Evolutionary conservation across 1,140 invertebrate genomes (phyloP), one percentile per base, ranked within the genome.

Genomic region (Centruroides sculpturatus): DNA sequence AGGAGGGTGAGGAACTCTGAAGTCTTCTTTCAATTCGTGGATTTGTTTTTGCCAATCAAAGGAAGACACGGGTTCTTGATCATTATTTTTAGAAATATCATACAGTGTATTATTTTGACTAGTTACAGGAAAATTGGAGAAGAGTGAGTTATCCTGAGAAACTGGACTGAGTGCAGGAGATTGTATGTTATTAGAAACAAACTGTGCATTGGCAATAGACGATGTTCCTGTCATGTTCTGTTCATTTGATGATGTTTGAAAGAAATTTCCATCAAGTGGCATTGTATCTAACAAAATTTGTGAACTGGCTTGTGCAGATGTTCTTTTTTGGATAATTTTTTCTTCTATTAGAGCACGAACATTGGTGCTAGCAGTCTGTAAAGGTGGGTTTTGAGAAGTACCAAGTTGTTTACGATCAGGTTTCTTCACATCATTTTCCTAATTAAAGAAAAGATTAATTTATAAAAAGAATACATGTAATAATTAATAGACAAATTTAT

Each of bases 341-440:
- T 92, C 89, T 74, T 91, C 88, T 63, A 92, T 92, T 3, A 92
- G 79, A 11, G 88, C 89, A 55, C 88, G 76, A 3, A 92, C 87
- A 62, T 87, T 89, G 61, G 89, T 83, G 55, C 87, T 90, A 1
- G 87, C 88, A 7, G 88, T 92, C 77, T 90, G 87, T 59, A 92
- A 69, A 0, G 88, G 87, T 6, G 87, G 86, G 46, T 67, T 58
- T 46, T 52, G 49, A 8, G 57, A 50, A 9, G 54, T 3, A 57
- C 8, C 10, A 50, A 10, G 53, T 55, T 35, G 86, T 69, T 89
- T 90, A 71, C 88, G 89, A 66, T 91, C 87, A 64, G 80, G 80
- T 70, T 89, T 89, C 72, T 89, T 90, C 52, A 81, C 84, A 65
- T 91, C 89, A 5, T 86, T 82, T 71, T 91, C 87, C 86, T 89